Evolutionary conservation across 2,797 vertebrate species (phyloP).

Genomic region (Acridotheres tristis): DNA sequence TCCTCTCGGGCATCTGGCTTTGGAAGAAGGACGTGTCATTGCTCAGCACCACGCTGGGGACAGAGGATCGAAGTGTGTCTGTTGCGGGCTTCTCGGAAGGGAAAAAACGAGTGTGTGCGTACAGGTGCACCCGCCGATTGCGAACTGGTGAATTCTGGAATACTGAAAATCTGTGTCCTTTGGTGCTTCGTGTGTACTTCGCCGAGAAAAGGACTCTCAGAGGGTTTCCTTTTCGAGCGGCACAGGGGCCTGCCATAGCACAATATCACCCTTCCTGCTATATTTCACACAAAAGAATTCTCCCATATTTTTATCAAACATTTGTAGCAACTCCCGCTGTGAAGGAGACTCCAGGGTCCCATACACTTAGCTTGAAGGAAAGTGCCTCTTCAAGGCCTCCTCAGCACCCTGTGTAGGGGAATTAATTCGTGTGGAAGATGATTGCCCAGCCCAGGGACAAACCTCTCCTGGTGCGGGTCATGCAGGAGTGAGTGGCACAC

Average conservation of each 20-base stretch:
- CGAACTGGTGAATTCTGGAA: neutral
- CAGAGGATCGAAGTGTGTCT: accelerated
- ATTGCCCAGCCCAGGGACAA: neutral
- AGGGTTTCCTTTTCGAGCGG: neutral
- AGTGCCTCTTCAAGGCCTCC: neutral
- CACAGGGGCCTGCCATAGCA: too few relatives aligned
- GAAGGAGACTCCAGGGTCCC: neutral
- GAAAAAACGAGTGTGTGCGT: accelerated
- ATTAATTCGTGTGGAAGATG: neutral
- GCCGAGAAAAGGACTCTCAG: neutral
- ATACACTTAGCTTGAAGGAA: neutral
- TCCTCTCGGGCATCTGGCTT: accelerated
- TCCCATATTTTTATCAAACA: neutral
- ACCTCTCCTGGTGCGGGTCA: neutral
- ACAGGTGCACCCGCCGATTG: accelerated
- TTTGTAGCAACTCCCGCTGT: neutral
- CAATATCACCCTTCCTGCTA: neutral
- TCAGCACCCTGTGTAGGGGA: neutral
- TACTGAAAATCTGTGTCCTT: neutral
- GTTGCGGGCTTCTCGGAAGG: neutral
- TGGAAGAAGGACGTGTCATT: accelerated
- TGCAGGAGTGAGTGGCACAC: accelerated
- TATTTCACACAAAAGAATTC: accelerated
- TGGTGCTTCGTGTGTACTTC: accelerated
- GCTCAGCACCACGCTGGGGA: neutral